Evolutionary conservation across 2,113 vertebrate species (phyloP), one percentile per base, ranked within the genome.

Genomic region (Crotalus tigris): DNA sequence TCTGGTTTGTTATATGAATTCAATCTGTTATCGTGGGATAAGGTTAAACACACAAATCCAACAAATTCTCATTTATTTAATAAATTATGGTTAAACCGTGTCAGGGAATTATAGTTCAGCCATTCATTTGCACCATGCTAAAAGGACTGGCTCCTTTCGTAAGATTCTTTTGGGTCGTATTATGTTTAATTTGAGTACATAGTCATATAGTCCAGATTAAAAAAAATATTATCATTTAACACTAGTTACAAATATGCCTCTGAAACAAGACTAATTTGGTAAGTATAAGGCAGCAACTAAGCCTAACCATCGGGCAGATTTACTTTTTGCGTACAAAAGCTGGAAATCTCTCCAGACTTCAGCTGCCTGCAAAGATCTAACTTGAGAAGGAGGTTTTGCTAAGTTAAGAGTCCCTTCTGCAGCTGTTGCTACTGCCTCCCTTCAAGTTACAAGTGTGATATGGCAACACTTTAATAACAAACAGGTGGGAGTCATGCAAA

Each of bases 381-480:
- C 33, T 44, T 81, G 75, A 44, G 33, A 81, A 24, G 86, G 86
- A 87, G 46, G 51, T 29, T 53, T 29, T 53, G 49, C 86, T 51
- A 53, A 53, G 86, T 29, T 87, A 49, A 26, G 23, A 53, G 46
- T 88, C 33, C 51, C 69, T 91, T 92, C 87, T 54, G 91, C 91
- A 51, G 92, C 19, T 89, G 24, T 87, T 49, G 86, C 10, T 11
- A 23, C 51, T 39, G 39, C 51, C 57, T 55, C 81, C 55, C 23
- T 64, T 86, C 17, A 15, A 21, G 5, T 69, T 89, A 64, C n/a
- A 88, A 53, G 81, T 75, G 53, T 93, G 49, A 93, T 94, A 87
- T 49, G 89, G 88, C 92, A 90, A 58, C 61, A 91, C 26, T 92
- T 94, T 94, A 93, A 93, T 94, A 94, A 93, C 87, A 94, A 93